Evolutionary conservation across 2,113 vertebrate species (phyloP).

Genomic region (Gobius niger): DNA sequence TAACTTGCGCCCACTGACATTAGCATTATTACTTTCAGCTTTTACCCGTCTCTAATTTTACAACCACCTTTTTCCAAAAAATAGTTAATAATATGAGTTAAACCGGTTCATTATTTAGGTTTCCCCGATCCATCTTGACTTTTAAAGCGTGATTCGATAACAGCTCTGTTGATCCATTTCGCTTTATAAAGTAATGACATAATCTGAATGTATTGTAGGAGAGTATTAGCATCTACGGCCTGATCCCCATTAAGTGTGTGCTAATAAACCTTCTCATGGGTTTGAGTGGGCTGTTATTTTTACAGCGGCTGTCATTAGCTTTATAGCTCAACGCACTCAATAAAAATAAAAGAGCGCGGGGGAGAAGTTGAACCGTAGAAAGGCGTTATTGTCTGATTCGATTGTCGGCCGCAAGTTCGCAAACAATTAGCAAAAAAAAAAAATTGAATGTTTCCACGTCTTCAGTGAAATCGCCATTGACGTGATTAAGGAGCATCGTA

Average conservation of each 20-base stretch:
- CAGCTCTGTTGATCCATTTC: too few relatives aligned
- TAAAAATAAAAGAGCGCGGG: background rate
- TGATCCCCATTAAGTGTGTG: background rate
- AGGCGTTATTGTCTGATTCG: background rate
- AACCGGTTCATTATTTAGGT: too few relatives aligned
- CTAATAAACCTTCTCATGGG: background rate
- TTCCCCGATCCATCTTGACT: too few relatives aligned
- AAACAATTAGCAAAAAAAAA: background rate
- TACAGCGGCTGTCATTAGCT: background rate
- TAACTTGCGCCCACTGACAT: too few relatives aligned
- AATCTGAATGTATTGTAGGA: background rate
- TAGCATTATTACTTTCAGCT: too few relatives aligned
- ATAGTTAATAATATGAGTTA: too few relatives aligned
- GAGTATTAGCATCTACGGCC: background rate
- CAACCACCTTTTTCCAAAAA: too few relatives aligned
- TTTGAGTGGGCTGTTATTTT: background rate
- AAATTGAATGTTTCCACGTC: background rate
- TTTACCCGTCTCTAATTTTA: too few relatives aligned
- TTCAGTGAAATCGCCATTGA: background rate
- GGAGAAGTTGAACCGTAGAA: background rate
- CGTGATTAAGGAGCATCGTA: background rate
- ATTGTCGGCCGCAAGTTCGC: background rate
- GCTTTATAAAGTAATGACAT: background rate
- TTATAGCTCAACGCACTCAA: constrained; percentile 2
- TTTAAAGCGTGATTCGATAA: too few relatives aligned